These are phyloP conservation scores for Bombus polaris DNA, from an alignment of 1,140 invertebrate genomes.

Conservation along the genomic window DNA sequence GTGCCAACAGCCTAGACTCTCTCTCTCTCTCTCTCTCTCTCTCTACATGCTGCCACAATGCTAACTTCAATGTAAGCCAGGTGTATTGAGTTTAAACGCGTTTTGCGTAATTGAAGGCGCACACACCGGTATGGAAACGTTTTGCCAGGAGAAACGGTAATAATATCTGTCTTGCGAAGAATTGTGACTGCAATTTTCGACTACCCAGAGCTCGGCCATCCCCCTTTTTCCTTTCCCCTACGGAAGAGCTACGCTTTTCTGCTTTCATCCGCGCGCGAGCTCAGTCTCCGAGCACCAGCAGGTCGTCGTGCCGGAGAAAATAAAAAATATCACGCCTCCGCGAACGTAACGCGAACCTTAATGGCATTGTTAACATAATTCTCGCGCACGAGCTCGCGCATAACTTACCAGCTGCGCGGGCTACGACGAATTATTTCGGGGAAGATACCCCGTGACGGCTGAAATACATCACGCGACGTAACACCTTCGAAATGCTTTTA, in stretches of 20 bases:
- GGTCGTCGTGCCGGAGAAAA: not conserved
- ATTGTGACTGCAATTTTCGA: conserved; percentile 79
- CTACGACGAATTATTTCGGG: conserved; percentile 65
- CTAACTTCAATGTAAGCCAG: conserved; percentile 38
- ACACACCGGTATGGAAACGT: conserved; percentile 63
- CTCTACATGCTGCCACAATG: not conserved
- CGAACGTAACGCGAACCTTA: conserved; percentile 66
- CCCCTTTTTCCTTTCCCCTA: not conserved
- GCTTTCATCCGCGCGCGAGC: conserved; percentile 36
- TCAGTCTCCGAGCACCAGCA: not conserved
- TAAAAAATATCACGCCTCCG: conserved; percentile 64
- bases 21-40: not conserved
- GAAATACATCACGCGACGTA: conserved; percentile 37
- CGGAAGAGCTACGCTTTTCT: not conserved
- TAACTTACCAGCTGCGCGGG: conserved; percentile 55
- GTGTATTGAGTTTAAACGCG: conserved; percentile 76
- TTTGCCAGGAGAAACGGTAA: conserved; percentile 63
- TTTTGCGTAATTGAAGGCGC: conserved; percentile 77
- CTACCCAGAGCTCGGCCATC: conserved; percentile 45
- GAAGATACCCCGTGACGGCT: conserved; percentile 32
- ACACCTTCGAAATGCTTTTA: not conserved
- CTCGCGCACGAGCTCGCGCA: conserved; percentile 55
- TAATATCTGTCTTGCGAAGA: conserved; percentile 80
- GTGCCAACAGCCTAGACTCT: too few species aligned
- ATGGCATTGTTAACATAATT: conserved; percentile 77